Conservation (phyloP, 2,888 invertebrate genomes). For the Hypolimnas misippus region DNA sequence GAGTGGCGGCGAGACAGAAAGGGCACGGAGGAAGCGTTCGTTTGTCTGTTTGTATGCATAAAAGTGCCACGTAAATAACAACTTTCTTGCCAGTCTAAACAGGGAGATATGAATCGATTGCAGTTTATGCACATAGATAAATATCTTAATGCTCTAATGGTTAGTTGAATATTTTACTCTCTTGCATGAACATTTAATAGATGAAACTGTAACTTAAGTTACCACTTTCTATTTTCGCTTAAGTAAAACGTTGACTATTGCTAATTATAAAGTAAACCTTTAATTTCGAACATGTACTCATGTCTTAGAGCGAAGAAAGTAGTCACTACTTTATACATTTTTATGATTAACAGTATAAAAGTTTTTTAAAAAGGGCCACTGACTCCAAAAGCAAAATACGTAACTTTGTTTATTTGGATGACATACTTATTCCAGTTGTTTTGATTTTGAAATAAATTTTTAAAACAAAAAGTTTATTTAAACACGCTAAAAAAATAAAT, state of each 20-base stretch:
- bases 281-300: neutral
- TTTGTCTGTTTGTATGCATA: constrained; percentile 61
- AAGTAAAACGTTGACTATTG: neutral
- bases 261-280: neutral
- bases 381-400: too few species aligned
- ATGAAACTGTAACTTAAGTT: neutral
- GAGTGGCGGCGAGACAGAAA: constrained; percentile 69
- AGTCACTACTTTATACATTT: neutral
- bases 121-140: constrained; percentile 22
- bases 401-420: too few species aligned
- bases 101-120: constrained; percentile 45
- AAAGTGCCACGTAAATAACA: constrained; percentile 55
- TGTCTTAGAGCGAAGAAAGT: neutral
- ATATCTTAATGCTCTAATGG: constrained; percentile 24
- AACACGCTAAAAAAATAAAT: too few species aligned
- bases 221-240: neutral
- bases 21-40: constrained; percentile 55
- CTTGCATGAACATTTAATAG: neutral
- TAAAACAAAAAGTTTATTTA: too few species aligned
- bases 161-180: constrained; percentile 9
- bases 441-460: too few species aligned
- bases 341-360: neutral
- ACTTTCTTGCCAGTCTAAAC: constrained; percentile 41
- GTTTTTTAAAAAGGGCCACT: too few species aligned
- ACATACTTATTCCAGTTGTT: too few species aligned